These are phyloP conservation scores for Spheniscus humboldti DNA, from an alignment of 2,797 vertebrate genomes.

Conservation along the genomic window DNA sequence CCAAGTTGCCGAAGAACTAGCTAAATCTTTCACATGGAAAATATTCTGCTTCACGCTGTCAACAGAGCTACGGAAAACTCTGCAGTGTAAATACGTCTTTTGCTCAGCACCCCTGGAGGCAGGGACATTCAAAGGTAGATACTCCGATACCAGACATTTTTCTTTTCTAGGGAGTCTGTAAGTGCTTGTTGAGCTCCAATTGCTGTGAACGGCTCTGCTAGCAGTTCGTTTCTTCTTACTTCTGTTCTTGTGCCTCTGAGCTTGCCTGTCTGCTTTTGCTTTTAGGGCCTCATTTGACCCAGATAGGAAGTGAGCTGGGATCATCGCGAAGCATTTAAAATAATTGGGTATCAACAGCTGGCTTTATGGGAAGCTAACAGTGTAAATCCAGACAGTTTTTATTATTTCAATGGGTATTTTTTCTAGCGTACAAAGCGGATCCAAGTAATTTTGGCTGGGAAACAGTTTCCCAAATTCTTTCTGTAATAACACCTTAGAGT, in stretches of 20 bases:
- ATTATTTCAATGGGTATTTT: slow-evolving; percentile 16
- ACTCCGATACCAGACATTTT: background rate
- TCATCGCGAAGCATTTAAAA: slow-evolving; percentile 19
- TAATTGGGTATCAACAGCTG: slow-evolving; percentile 56
- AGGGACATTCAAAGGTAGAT: background rate
- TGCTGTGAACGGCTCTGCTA: slow-evolving; percentile 7
- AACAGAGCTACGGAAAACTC: background rate
- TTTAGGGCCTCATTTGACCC: slow-evolving; percentile 10
- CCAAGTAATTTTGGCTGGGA: slow-evolving; percentile 52
- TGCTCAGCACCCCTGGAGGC: background rate
- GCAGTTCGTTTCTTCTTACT: background rate
- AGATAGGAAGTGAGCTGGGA: slow-evolving; percentile 54
- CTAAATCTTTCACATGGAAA: background rate
- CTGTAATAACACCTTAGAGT: background rate
- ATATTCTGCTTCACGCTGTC: background rate
- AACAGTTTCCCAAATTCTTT: slow-evolving; percentile 33
- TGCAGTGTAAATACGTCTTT: background rate
- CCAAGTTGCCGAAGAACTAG: background rate
- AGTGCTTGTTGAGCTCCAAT: background rate
- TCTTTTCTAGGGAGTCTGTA: background rate
- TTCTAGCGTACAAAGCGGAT: background rate
- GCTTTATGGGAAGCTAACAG: slow-evolving; percentile 29
- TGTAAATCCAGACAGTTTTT: slow-evolving; percentile 45
- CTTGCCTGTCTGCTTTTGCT: slow-evolving; percentile 19
- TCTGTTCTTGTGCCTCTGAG: background rate